Conservation (phyloP, 1,140 invertebrate genomes). For the Drosophila pseudoananassae region DNA sequence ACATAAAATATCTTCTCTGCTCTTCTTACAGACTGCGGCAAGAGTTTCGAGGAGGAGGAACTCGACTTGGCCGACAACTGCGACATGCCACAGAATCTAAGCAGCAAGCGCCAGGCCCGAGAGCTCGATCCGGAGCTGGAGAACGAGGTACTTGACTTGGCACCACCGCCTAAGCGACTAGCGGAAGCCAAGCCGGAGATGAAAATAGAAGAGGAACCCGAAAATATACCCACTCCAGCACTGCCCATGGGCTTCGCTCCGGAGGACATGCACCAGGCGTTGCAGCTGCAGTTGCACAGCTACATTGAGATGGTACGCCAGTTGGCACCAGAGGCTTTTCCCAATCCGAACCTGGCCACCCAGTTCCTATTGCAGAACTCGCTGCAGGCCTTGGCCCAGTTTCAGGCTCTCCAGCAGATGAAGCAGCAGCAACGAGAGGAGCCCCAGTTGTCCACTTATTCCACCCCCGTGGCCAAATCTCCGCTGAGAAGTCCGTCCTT, state of each 20-base stretch:
- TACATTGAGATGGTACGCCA: slow-evolving; percentile 83
- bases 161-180: slow-evolving; percentile 58
- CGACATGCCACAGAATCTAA: slow-evolving; percentile 69
- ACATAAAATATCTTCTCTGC: slow-evolving; percentile 35
- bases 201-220: slow-evolving; percentile 12
- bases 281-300: slow-evolving; percentile 78
- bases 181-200: slow-evolving; percentile 20
- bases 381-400: slow-evolving; percentile 90
- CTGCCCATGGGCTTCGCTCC: slow-evolving; percentile 56
- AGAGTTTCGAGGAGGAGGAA: slow-evolving; percentile 64
- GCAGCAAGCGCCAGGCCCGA: slow-evolving; percentile 65
- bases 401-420: slow-evolving; percentile 91
- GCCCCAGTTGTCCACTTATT: slow-evolving; percentile 70
- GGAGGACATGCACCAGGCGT: slow-evolving; percentile 78
- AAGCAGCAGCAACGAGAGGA: slow-evolving; percentile 86
- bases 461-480: slow-evolving; percentile 83
- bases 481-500: slow-evolving; percentile 86
- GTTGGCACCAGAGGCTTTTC: slow-evolving; percentile 65
- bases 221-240: slow-evolving; percentile 14
- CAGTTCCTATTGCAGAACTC: slow-evolving; percentile 81
- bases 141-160: slow-evolving; percentile 71
- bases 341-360: slow-evolving; percentile 71
- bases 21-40: slow-evolving; percentile 67
- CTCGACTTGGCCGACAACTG: slow-evolving; percentile 42
- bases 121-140: slow-evolving; percentile 54